Evolutionary conservation across 2,113 vertebrate species (phyloP), one percentile per base, ranked within the genome.

Genomic region (Callospermophilus lateralis): DNA sequence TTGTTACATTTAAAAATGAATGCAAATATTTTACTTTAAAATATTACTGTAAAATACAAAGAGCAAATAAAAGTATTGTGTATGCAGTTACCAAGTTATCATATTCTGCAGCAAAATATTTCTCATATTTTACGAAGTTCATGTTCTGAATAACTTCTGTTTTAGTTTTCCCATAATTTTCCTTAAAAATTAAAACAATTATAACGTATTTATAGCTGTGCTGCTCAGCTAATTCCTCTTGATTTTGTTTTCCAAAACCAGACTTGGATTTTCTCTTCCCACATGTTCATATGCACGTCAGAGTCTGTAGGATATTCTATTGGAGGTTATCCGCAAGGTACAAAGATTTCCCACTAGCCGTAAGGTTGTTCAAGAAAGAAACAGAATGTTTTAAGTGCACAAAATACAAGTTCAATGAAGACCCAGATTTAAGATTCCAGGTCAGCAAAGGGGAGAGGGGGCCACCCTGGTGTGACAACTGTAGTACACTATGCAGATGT

Each of bases 401-500:
- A 34, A 48, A 68, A 61, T 51, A 4, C 0, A 20, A 48, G 17
- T 61, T 32, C 6, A 73, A 0, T 67, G 30, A 88, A 88, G 19
- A 94, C 19, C 12, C 12, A 22, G 4, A n/a, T n/a, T 11, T 78
- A 63, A 65, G n/a, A 55, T 37, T 48, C n/a, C 10, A 34, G 53
- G 22, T 63, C 24, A 8, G 34, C 8, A 6, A 0, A 16, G 34
- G 8, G 10, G 12, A 8, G 34, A 30, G 24, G 88, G 7, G n/a
- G 1, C 0, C n/a, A 4, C 4, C 1, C 17, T 12, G 12, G 9
- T 26, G 20, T 28, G 34, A 79, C 6, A 51, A 4, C 4, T 4
- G 0, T 39, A 10, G n/a, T 4, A 32, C 1, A 26, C 1, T 4
- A 9, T 11, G 12, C 28, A 42, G 10, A 22, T 28, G 5, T 24